Evolutionary conservation across 1,140 invertebrate genomes (phyloP).

Genomic region (Asobara japonica): DNA sequence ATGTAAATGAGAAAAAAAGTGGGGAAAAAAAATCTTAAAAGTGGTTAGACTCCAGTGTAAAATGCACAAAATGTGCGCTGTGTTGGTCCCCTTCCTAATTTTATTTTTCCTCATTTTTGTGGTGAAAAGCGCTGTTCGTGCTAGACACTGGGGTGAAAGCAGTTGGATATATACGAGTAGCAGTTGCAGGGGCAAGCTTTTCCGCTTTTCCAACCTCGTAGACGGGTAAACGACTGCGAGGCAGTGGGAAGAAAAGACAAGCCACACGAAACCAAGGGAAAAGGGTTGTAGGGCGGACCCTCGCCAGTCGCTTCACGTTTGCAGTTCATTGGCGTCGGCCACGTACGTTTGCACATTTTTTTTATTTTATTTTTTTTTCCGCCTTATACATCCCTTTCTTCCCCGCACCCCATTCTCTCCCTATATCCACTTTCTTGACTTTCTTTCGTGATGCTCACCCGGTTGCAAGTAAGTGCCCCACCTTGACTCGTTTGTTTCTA

Average conservation of each 20-base stretch:
- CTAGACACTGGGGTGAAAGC: not conserved
- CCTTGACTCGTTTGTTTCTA: slow-evolving; percentile 36
- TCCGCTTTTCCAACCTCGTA: slow-evolving; percentile 21
- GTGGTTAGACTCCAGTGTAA: no score
- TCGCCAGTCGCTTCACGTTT: slow-evolving; percentile 40
- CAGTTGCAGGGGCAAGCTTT: slow-evolving; percentile 16
- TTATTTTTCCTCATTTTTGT: not conserved
- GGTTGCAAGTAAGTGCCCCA: slow-evolving; percentile 14
- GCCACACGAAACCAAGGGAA: slow-evolving; percentile 43
- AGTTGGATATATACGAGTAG: slow-evolving; percentile 5
- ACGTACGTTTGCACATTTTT: slow-evolving; percentile 39
- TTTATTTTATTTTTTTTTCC: slow-evolving; percentile 22
- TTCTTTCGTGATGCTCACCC: not conserved
- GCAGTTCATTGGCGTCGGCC: slow-evolving; percentile 43
- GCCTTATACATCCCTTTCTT: not conserved
- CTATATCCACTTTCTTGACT: not conserved
- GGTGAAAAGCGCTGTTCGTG: slow-evolving; percentile 1
- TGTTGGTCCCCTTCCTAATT: not conserved
- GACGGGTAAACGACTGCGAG: slow-evolving; percentile 8
- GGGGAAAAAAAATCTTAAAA: not conserved
- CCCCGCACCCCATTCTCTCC: not conserved
- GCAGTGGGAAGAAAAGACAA: slow-evolving; percentile 28
- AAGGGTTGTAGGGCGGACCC: not conserved
- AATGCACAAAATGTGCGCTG: not conserved
- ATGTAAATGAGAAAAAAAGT: not conserved